Conservation (phyloP, 1,140 invertebrate species). For the Bombus ignitus region DNA sequence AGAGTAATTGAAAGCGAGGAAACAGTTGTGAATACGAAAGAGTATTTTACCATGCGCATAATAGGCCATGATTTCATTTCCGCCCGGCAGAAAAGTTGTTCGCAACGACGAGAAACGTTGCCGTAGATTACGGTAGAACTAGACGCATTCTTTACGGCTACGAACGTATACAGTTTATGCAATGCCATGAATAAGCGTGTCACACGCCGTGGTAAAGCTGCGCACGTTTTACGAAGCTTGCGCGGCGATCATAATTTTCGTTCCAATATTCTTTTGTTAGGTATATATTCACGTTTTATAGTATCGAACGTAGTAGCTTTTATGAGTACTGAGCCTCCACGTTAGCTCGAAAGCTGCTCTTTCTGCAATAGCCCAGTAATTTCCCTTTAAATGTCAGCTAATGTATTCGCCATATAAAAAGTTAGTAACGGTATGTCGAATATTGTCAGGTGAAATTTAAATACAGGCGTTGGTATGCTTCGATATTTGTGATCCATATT, state of each 20-base stretch:
- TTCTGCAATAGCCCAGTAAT: background rate
- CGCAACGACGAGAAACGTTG: background rate
- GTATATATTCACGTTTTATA: background rate
- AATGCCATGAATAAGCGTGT: conserved; percentile 34
- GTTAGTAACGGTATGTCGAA: background rate
- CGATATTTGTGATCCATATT: conserved; percentile 40
- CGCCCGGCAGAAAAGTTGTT: conserved; percentile 4
- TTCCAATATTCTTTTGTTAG: conserved; percentile 26
- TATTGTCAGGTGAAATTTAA: conserved; percentile 10
- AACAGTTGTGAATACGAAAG: conserved; percentile 17
- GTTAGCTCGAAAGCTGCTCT: background rate
- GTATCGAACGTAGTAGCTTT: conserved; percentile 3
- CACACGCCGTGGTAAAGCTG: background rate
- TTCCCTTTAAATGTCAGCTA: background rate
- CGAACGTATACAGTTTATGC: conserved; percentile 26
- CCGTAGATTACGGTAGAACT: conserved; percentile 12
- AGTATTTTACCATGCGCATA: background rate
- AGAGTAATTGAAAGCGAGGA: conserved; percentile 10
- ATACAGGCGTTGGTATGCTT: background rate
- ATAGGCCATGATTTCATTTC: conserved; percentile 37
- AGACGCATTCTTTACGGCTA: conserved; percentile 19
- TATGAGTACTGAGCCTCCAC: background rate
- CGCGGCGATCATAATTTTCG: conserved; percentile 11
- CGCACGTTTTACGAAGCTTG: conserved; percentile 6
- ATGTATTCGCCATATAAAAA: background rate